A percentile compares a stretch with the other conserved stretches of the same genome.
Conservation (phyloP, 2,888 invertebrate genomes). For the Protophormia terraenovae region DNA sequence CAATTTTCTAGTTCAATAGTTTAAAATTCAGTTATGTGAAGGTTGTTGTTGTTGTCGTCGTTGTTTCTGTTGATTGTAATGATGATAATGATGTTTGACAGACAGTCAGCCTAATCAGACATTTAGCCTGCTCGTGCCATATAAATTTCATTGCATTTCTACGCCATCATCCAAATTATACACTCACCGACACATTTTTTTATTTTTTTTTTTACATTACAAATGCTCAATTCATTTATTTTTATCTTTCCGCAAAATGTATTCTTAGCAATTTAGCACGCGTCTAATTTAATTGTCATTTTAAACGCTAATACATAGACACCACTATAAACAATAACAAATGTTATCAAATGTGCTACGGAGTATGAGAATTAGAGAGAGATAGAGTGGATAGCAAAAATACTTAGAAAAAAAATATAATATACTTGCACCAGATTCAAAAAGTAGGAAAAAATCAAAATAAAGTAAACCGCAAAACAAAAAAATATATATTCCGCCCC, state of each 20-base stretch:
- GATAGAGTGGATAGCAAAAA: not conserved
- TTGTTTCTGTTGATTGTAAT: constrained; percentile 26
- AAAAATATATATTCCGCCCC: constrained; percentile 39
- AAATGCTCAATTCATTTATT: constrained; percentile 46
- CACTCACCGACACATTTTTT: not conserved
- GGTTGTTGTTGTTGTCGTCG: constrained; percentile 29
- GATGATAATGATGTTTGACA: constrained; percentile 2
- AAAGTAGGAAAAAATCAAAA: not conserved
- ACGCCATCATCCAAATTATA: constrained; percentile 13
- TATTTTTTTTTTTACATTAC: no score
- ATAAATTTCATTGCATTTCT: constrained; percentile 48
- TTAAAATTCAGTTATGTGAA: constrained; percentile 49
- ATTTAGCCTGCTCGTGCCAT: constrained; percentile 37
- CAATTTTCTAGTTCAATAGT: constrained; percentile 67
- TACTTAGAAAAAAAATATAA: not conserved
- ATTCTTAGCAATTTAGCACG: constrained; percentile 68
- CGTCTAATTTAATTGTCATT: constrained; percentile 65
- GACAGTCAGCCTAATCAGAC: not conserved
- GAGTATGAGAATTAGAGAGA: not conserved
- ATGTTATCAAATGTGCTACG: constrained; percentile 20
- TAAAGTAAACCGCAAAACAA: constrained; percentile 31
- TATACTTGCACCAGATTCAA: not conserved
- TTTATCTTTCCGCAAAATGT: constrained; percentile 65
- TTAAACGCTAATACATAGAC: constrained; percentile 40
- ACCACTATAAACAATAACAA: constrained; percentile 37